Percentiles rank a stretch among this genome's conserved stretches.
phyloP scores from a whole-genome alignment of 2,113 vertebrate genomes.

The Variabilichromis moorii region DNA sequence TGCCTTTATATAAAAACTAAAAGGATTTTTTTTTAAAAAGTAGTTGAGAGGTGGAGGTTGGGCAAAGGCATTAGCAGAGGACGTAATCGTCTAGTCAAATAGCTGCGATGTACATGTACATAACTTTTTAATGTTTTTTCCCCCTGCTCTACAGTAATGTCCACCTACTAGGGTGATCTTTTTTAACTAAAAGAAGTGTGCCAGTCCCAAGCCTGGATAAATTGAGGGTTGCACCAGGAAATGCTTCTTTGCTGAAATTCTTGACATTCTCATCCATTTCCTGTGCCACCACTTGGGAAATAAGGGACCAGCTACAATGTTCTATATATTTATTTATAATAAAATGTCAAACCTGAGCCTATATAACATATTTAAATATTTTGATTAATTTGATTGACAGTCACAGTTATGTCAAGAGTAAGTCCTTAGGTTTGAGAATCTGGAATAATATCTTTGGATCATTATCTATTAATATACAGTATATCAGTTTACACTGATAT shows the following conservation, averaged over 20 bases:
- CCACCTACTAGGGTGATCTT: neutral
- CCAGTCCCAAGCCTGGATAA: neutral
- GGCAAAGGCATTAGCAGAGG: neutral
- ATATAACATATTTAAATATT: neutral
- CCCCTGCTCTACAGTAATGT: neutral
- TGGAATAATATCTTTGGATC: neutral
- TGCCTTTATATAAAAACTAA: neutral
- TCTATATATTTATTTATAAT: neutral
- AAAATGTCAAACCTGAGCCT: neutral
- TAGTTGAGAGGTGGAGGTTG: neutral
- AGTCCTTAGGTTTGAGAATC: neutral
- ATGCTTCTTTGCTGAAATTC: neutral
- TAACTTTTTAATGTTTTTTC: neutral
- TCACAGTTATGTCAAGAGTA: neutral
- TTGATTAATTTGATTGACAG: neutral
- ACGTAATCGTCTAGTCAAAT: neutral
- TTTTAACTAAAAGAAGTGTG: neutral
- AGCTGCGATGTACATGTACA: neutral
- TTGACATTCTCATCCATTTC: neutral
- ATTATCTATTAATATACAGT: neutral
- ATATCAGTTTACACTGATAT: neutral
- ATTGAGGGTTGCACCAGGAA: neutral
- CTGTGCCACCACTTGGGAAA: neutral
- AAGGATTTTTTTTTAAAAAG: rapidly evolving
- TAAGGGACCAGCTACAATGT: neutral